A percentile compares a stretch with the other conserved stretches of the same genome.
phyloP scores from a whole-genome alignment of 2,113 vertebrate genomes.

The Nothocercus julius region DNA sequence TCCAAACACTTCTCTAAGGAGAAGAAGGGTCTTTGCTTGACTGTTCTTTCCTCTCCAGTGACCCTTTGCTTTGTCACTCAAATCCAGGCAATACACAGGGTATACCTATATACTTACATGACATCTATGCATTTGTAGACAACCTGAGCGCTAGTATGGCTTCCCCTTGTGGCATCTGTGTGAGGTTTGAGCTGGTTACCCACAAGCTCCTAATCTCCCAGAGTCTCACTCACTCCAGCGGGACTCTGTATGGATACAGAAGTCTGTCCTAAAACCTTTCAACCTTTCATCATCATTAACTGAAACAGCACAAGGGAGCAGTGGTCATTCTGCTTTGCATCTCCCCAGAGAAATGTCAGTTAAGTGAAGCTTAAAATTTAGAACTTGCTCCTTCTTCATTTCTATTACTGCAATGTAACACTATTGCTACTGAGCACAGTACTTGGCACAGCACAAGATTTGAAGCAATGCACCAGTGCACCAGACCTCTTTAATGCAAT shows the following conservation, averaged over 20 bases:
- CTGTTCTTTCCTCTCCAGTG: neutral
- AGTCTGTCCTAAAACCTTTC: neutral
- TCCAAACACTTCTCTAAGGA: neutral
- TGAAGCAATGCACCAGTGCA: neutral
- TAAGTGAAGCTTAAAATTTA: neutral
- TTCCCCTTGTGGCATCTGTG: neutral
- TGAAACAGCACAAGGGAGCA: neutral
- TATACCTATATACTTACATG: neutral
- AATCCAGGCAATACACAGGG: neutral
- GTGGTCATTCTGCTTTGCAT: neutral
- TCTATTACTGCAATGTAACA: neutral
- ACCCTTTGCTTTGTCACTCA: neutral
- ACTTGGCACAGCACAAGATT: neutral
- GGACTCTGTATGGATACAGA: neutral
- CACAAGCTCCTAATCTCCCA: neutral
- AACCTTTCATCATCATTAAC: neutral
- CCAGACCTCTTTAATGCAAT: neutral
- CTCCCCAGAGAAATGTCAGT: neutral
- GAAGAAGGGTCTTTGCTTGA: neutral
- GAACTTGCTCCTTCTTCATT: neutral
- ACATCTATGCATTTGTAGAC: neutral
- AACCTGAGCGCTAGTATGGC: neutral
- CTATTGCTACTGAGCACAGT: neutral
- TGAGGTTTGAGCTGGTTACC: neutral
- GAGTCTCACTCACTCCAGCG: neutral